Percentiles rank a stretch among this genome's conserved stretches.
phyloP scores from a whole-genome alignment of 2,888 invertebrate genomes.

The Athetis lepigone region DNA sequence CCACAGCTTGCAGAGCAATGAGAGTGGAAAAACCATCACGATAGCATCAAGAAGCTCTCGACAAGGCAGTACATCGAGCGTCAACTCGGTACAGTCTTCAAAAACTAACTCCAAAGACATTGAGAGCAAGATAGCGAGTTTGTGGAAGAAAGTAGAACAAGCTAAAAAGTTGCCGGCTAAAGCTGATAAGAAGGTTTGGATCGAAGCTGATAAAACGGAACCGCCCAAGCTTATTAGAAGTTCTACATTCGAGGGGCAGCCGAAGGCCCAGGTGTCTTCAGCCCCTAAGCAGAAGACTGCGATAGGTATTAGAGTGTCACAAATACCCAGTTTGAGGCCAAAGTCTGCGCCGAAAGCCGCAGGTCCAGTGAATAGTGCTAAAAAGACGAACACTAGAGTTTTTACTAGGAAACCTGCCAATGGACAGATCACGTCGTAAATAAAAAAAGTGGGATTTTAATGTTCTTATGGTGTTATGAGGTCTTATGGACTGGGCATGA shows the following conservation, averaged over 20 bases:
- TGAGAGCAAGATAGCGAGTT: slow-evolving; percentile 94
- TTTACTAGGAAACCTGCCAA: slow-evolving; percentile 79
- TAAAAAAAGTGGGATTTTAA: slow-evolving; percentile 33
- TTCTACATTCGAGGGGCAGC: slow-evolving; percentile 92
- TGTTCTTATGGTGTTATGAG: slow-evolving; percentile 36
- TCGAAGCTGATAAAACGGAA: slow-evolving; percentile 83
- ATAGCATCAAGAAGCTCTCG: slow-evolving; percentile 79
- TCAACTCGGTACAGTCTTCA: slow-evolving; percentile 91
- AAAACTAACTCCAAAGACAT: slow-evolving; percentile 91
- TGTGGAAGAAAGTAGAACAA: slow-evolving; percentile 95
- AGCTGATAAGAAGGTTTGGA: slow-evolving; percentile 92
- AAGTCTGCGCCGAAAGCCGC: slow-evolving; percentile 72
- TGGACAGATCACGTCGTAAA: slow-evolving; percentile 76
- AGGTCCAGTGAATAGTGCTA: slow-evolving; percentile 66
- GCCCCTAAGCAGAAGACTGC: slow-evolving; percentile 87
- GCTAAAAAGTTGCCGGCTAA: slow-evolving; percentile 91
- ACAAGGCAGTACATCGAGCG: slow-evolving; percentile 89
- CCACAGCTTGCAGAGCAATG: slow-evolving; percentile 90
- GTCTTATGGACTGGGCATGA: slow-evolving; percentile 33
- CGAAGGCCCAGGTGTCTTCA: slow-evolving; percentile 78
- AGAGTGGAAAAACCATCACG: slow-evolving; percentile 86
- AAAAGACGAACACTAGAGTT: slow-evolving; percentile 75
- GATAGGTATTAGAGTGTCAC: slow-evolving; percentile 85
- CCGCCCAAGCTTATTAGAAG: slow-evolving; percentile 90
- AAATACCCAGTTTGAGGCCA: slow-evolving; percentile 84